Evolutionary conservation across 2,888 invertebrate species (phyloP), one percentile per base, ranked within the genome.

Genomic region (Apamea monoglypha): DNA sequence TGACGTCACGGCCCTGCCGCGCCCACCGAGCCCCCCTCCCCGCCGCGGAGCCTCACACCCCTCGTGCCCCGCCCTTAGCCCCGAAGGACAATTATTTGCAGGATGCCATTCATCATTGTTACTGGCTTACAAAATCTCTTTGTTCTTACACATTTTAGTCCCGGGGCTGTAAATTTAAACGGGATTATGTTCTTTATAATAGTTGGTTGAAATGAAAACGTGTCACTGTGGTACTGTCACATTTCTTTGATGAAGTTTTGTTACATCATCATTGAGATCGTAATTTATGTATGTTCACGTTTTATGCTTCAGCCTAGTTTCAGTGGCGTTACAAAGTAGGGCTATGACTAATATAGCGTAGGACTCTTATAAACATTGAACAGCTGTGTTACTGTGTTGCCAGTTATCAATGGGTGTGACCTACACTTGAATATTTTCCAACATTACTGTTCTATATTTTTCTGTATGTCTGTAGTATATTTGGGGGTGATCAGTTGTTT

Each of bases 31-130:
- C 61, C 66, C 84, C 87, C 84, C 82, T 84, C 83, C 90, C 87
- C 80, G 61, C 86, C 85, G 79, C 85, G 88, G 59, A 81, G 56
- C 85, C 80, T 77, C 78, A 71, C 76, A 75, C 90, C 89, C 90
- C 76, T 86, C 85, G 85, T 86, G 85, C 87, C 88, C 87, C 87
- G 88, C 89, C 88, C 90, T 90, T 85, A 89, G 84, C 83, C 82
- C 80, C 86, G 87, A 92, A 94, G 93, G 93, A 94, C 95, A 94
- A 95, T 95, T 94, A 95, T 94, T 95, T 95, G 94, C 95, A 95
- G 95, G 92, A 94, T 93, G 91, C 94, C 93, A 94, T 95, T 95
- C 94, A 94, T 95, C 95, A 95, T 92, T 91, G 91, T 91, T 90
- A 89, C 90, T 85, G 88, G 88, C 87, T 89, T 88, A 91, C 90